phyloP scores from a whole-genome alignment of 2,888 invertebrate genomes.

The Campoplex capitator region DNA sequence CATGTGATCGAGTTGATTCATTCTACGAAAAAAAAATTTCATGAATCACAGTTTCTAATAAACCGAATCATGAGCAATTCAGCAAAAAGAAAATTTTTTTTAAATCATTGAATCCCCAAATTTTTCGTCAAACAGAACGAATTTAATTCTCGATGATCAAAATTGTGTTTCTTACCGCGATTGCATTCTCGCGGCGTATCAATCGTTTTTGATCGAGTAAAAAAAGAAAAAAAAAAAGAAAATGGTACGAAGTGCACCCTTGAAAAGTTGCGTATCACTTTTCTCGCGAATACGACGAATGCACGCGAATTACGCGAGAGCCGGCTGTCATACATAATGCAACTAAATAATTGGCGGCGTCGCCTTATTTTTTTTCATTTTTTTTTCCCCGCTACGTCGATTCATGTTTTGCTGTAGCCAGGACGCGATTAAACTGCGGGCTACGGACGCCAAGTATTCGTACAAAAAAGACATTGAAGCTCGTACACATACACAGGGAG shows the following conservation, averaged over 20 bases:
- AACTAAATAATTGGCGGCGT: constrained; percentile 51
- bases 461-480: constrained; percentile 31
- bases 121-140: too few relatives aligned
- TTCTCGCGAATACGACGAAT: constrained; percentile 3
- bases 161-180: too few relatives aligned
- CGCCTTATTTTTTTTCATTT: constrained; percentile 25
- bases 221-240: background rate
- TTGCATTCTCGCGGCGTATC: background rate
- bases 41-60: too few relatives aligned
- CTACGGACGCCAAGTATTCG: background rate
- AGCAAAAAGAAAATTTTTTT: too few relatives aligned
- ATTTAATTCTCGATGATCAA: too few relatives aligned
- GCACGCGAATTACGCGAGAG: constrained; percentile 15
- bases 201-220: background rate
- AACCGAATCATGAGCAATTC: too few relatives aligned
- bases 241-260: background rate
- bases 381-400: constrained; percentile 1
- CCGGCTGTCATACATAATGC: constrained; percentile 56
- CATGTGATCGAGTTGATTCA: too few relatives aligned
- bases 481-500: background rate
- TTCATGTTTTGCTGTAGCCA: constrained; percentile 8
- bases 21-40: too few relatives aligned
- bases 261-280: constrained; percentile 11
- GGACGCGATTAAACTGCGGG: background rate
- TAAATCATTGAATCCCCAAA: too few relatives aligned